Evolutionary conservation across 2,797 vertebrate species (phyloP).

Genomic region (Sphenopsis melanotis): DNA sequence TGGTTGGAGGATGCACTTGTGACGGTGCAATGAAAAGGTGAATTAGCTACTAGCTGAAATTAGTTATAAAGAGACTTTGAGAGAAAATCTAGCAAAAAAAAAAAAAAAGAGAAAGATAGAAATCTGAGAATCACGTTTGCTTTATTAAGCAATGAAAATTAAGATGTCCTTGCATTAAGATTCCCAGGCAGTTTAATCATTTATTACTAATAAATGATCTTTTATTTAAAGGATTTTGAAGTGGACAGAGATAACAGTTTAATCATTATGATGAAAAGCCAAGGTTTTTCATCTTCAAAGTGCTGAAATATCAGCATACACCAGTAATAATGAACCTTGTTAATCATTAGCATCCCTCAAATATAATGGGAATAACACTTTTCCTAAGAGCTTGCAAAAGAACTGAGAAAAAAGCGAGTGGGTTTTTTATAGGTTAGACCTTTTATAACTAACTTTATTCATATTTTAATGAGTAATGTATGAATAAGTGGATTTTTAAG

Average conservation of each 20-base stretch:
- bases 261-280: slow-evolving; percentile 52
- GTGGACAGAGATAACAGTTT: slow-evolving; percentile 42
- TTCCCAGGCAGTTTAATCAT: slow-evolving; percentile 10
- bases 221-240: slow-evolving; percentile 25
- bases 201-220: slow-evolving; percentile 31
- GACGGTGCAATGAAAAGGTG: neutral
- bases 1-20: neutral
- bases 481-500: slow-evolving; percentile 60
- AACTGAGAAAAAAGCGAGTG: neutral
- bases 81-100: neutral
- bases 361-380: slow-evolving; percentile 17
- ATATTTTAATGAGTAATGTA: slow-evolving; percentile 64
- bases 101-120: neutral
- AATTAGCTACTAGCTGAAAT: neutral
- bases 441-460: slow-evolving; percentile 61
- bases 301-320: slow-evolving; percentile 19
- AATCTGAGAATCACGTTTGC: neutral
- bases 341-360: slow-evolving; percentile 38
- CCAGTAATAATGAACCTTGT: slow-evolving; percentile 27
- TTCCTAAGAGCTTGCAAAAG: neutral
- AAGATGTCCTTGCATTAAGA: neutral
- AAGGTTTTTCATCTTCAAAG: slow-evolving; percentile 46
- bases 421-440: slow-evolving; percentile 21
- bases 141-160: neutral
- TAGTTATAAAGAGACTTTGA: neutral